Percentiles rank a stretch among this genome's conserved stretches.
Evolutionary conservation across 2,797 vertebrate genomes (phyloP).

Genomic region (Jordanella pulchra): DNA sequence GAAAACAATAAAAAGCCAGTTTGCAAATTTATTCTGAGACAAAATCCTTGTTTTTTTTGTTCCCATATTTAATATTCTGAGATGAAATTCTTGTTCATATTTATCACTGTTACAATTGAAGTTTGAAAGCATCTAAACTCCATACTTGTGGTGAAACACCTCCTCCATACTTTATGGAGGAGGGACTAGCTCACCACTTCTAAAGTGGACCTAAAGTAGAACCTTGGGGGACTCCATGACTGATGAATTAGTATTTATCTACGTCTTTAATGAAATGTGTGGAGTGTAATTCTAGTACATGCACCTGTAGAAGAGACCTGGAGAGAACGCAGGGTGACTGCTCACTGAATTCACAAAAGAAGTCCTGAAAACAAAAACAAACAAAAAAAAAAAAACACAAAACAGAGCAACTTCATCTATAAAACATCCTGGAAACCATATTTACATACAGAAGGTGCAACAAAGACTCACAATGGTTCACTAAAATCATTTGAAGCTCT

Average conservation of each 20-base stretch:
- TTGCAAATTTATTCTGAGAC: no score
- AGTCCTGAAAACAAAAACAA: no score
- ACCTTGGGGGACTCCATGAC: not conserved
- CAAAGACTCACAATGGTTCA: not conserved
- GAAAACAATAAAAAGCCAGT: no score
- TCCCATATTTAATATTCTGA: no score
- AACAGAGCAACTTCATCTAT: not conserved
- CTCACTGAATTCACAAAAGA: slow-evolving; percentile 99
- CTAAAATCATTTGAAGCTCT: not conserved
- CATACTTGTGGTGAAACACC: no score
- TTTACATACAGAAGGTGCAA: not conserved
- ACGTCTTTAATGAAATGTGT: not conserved
- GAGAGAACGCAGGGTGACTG: slow-evolving; percentile 98
- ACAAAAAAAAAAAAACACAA: slow-evolving; percentile 13
- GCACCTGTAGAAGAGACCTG: slow-evolving; percentile 92
- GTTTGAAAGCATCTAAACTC: no score
- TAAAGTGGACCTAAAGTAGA: not conserved
- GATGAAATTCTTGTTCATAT: no score
- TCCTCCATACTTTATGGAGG: no score
- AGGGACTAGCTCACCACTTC: not conserved
- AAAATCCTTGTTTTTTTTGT: no score
- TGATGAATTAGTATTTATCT: not conserved
- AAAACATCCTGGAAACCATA: not conserved
- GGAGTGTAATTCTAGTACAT: not conserved
- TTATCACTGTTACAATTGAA: no score